These are phyloP conservation scores for Spilarctia lutea DNA, from an alignment of 2,888 invertebrate genomes.

Conservation along the genomic window DNA sequence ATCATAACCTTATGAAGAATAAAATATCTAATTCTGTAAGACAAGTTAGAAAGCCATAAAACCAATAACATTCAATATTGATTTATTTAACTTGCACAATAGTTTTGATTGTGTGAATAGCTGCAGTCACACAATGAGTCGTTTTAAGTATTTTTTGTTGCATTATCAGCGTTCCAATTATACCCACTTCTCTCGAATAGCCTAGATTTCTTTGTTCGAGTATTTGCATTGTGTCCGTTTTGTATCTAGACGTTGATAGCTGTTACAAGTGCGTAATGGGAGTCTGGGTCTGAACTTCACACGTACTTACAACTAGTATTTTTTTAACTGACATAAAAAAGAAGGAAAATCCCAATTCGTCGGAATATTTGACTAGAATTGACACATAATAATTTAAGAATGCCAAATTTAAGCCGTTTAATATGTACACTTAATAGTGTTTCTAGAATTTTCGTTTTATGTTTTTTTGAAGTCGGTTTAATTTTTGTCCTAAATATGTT, in stretches of 20 bases:
- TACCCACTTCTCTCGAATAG: constrained; percentile 21
- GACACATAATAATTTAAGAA: no score
- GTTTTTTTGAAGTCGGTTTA: no score
- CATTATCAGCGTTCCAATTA: constrained; percentile 47
- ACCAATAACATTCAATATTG: neutral
- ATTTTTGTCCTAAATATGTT: no score
- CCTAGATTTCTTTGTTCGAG: constrained; percentile 24
- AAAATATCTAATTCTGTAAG: neutral
- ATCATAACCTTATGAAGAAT: no score
- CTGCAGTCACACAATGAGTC: constrained; percentile 32
- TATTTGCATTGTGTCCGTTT: neutral
- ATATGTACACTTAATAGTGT: no score
- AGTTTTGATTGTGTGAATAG: constrained; percentile 26
- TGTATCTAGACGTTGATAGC: neutral
- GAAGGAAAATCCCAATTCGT: no score
- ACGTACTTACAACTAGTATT: no score
- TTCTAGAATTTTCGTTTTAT: no score
- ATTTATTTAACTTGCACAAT: constrained; percentile 30
- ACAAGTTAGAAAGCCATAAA: neutral
- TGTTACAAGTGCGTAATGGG: neutral
- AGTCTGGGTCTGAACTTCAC: neutral
- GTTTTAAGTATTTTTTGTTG: constrained; percentile 41
- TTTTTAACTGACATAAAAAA: no score
- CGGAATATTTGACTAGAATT: no score
- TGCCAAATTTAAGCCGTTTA: no score